Conservation (phyloP, 2,113 vertebrate genomes). For the Cromileptes altivelis region DNA sequence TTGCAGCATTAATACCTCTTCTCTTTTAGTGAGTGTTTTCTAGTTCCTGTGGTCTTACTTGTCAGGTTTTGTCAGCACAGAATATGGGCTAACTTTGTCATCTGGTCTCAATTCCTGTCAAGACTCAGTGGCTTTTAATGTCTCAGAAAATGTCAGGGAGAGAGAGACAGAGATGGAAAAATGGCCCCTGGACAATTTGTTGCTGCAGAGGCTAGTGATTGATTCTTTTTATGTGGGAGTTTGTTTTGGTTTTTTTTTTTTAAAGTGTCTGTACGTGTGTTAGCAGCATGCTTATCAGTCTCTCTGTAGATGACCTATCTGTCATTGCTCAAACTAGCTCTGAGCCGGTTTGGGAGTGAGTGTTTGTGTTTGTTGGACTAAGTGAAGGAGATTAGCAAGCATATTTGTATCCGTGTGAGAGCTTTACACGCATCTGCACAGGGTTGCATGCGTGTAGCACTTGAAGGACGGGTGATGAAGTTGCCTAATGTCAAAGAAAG, state of each 20-base stretch:
- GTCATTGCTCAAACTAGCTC: constrained; percentile 2
- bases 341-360: not conserved
- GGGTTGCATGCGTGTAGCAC: constrained; percentile 8
- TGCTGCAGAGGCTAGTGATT: constrained; percentile 11
- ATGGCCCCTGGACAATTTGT: not conserved
- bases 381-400: constrained; percentile 28
- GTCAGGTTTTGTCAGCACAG: constrained; percentile 22
- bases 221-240: not conserved
- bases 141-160: constrained; percentile 26
- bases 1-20: not conserved
- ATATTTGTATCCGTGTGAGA: constrained; percentile 13
- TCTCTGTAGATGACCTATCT: not conserved
- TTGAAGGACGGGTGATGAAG: constrained; percentile 16
- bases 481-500: constrained; percentile 2
- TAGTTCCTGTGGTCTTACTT: not conserved
- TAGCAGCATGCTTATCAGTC: not conserved
- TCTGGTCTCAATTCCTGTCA: not conserved
- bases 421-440: constrained; percentile 31
- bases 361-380: not conserved
- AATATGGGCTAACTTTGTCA: not conserved
- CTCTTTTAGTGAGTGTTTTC: not conserved
- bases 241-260: not conserved
- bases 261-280: not conserved
- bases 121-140: constrained; percentile 19
- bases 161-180: not conserved